Percentiles rank a stretch among this genome's conserved stretches.
phyloP scores from a whole-genome alignment of 2,113 vertebrate species.

The Sebastes schlegelii region DNA sequence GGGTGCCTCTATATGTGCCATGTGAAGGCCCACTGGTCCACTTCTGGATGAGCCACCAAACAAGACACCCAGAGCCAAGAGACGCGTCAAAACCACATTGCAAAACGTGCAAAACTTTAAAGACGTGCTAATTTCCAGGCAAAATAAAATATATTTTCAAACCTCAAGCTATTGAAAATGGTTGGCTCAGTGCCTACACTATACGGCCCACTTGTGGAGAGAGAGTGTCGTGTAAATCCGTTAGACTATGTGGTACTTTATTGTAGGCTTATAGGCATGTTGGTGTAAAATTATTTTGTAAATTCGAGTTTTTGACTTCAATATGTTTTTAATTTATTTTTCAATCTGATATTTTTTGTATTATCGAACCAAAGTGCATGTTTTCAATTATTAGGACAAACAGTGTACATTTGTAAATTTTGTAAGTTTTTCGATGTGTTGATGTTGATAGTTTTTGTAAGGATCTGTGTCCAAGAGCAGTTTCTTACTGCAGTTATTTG shows the following conservation, averaged over 20 bases:
- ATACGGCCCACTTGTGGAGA: slow-evolving; percentile 64
- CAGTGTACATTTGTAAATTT: slow-evolving; percentile 83
- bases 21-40: slow-evolving; percentile 49
- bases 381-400: slow-evolving; percentile 72
- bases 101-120: slow-evolving; percentile 54
- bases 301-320: slow-evolving; percentile 72
- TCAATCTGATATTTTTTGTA: slow-evolving; percentile 79
- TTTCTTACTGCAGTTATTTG: slow-evolving; percentile 84
- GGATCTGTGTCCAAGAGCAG: slow-evolving; percentile 64
- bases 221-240: slow-evolving; percentile 66
- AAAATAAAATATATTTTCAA: slow-evolving; percentile 69
- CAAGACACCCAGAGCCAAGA: slow-evolving; percentile 57
- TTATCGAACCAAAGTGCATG: slow-evolving; percentile 87
- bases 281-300: slow-evolving; percentile 80
- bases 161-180: slow-evolving; percentile 59
- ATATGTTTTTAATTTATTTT: slow-evolving; percentile 85
- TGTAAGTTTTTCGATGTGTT: slow-evolving; percentile 82
- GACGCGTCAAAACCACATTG: slow-evolving; percentile 50
- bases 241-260: slow-evolving; percentile 64
- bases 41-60: slow-evolving; percentile 55
- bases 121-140: slow-evolving; percentile 63
- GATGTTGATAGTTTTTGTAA: slow-evolving; percentile 82
- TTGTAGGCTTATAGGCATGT: slow-evolving; percentile 74
- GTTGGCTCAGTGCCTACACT: slow-evolving; percentile 67
- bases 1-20: slow-evolving; percentile 46